Evolutionary conservation across 2,888 invertebrate genomes (phyloP).

Genomic region (Morpho deidamia): DNA sequence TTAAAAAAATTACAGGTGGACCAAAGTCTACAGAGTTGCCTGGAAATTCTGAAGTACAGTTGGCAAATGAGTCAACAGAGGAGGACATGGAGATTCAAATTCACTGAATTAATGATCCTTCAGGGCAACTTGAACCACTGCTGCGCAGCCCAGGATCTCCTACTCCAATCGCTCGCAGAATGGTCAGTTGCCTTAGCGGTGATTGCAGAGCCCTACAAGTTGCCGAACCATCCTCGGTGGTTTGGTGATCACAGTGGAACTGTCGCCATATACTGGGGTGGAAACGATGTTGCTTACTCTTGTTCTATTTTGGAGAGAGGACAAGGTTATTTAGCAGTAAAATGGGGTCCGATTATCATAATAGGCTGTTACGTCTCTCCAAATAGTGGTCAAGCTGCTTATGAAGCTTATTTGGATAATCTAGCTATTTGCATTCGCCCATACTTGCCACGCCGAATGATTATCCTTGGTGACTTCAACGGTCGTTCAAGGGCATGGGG

Average conservation of each 20-base stretch:
- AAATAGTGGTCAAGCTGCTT: conserved; percentile 5
- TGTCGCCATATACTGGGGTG: conserved; percentile 12
- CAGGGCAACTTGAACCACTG: conserved; percentile 18
- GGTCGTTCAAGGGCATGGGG: conserved; percentile 15
- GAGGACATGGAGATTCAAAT: background rate
- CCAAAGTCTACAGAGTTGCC: no score
- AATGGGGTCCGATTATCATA: conserved; percentile 7
- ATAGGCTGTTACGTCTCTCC: conserved; percentile 19
- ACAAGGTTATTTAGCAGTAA: conserved; percentile 6
- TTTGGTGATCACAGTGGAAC: conserved; percentile 8
- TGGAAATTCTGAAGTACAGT: no score
- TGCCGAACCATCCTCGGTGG: conserved; percentile 17
- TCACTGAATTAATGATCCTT: no score
- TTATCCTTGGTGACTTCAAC: conserved; percentile 17
- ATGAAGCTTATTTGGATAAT: conserved; percentile 9
- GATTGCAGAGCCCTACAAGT: conserved; percentile 23
- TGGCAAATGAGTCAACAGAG: background rate
- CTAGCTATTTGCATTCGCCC: conserved; percentile 7
- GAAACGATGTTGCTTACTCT: background rate
- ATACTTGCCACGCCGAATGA: conserved; percentile 5
- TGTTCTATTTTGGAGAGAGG: conserved; percentile 3
- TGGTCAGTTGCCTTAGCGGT: conserved; percentile 14
- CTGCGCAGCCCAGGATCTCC: conserved; percentile 10
- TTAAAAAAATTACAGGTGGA: no score
- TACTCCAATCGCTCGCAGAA: conserved; percentile 14